A percentile compares a stretch with the other conserved stretches of the same genome.
Conservation (phyloP, 2,888 invertebrate genomes). For the Conus canariensis region DNA sequence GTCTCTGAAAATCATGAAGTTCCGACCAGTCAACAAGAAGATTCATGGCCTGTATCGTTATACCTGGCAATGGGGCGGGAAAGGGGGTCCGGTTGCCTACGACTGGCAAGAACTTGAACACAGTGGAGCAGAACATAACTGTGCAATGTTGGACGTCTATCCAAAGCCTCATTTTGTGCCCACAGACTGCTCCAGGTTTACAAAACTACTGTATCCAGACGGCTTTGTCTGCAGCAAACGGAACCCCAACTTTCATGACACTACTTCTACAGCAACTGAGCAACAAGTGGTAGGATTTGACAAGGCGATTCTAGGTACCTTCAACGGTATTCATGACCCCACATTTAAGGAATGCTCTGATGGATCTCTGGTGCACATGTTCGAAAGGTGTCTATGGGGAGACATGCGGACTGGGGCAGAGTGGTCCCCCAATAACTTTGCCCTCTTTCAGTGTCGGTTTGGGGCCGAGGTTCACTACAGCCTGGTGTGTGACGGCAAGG, state of each 20-base stretch:
- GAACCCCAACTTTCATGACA: neutral
- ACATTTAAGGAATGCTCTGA: constrained; percentile 5
- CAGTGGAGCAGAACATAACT: neutral
- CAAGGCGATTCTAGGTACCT: neutral
- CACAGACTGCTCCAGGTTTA: neutral
- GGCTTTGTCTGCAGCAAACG: constrained; percentile 28
- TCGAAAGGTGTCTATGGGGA: constrained; percentile 2
- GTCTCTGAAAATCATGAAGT: neutral
- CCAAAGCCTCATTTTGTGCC: neutral
- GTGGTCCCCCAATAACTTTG: constrained; percentile 7
- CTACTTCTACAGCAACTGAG: neutral
- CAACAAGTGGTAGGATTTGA: neutral
- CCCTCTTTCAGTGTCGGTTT: neutral
- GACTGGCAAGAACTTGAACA: neutral
- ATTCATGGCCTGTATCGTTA: constrained; percentile 15
- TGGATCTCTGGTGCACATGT: constrained; percentile 28
- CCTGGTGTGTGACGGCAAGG: constrained; percentile 21
- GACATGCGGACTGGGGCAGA: neutral
- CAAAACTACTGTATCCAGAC: neutral
- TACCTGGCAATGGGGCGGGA: constrained; percentile 38
- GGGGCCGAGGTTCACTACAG: constrained; percentile 1
- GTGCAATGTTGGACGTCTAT: constrained; percentile 21
- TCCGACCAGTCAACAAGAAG: neutral
- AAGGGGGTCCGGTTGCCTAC: constrained; percentile 13
- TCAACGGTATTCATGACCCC: neutral